phyloP scores from a whole-genome alignment of 2,888 invertebrate genomes.

The Philonicus albiceps region DNA sequence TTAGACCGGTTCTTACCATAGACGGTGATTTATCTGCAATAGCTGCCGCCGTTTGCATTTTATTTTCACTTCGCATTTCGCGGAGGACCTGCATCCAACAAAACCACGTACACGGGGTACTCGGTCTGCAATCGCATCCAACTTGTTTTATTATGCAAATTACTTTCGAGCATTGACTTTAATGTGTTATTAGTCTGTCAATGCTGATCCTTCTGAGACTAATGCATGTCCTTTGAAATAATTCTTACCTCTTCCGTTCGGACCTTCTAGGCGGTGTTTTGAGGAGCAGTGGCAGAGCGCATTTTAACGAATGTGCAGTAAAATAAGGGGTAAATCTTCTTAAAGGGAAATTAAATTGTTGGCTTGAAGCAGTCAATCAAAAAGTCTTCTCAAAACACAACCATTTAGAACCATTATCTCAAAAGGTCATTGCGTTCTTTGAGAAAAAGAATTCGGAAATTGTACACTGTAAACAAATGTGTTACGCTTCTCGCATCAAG shows the following conservation, averaged over 20 bases:
- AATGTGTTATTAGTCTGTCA: slow-evolving; percentile 8
- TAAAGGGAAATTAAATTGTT: not conserved
- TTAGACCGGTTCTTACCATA: slow-evolving; percentile 41
- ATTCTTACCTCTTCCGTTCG: not conserved
- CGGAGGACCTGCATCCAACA: not conserved
- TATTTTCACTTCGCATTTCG: slow-evolving; percentile 13
- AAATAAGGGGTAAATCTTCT: not conserved
- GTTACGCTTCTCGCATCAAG: not conserved
- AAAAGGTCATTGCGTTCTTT: not conserved
- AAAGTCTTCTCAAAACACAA: not conserved
- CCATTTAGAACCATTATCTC: not conserved
- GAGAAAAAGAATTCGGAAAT: not conserved
- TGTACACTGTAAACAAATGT: not conserved
- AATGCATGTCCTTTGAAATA: not conserved
- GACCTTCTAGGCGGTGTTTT: not conserved
- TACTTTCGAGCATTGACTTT: not conserved
- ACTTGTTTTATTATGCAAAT: slow-evolving; percentile 11
- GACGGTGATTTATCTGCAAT: slow-evolving; percentile 44
- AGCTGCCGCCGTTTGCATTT: slow-evolving; percentile 30
- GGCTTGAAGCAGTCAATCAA: not conserved
- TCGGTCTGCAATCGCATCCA: not conserved
- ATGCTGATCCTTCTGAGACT: not conserved
- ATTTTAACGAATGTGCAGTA: not conserved
- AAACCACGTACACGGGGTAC: not conserved
- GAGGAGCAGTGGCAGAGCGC: not conserved